Conservation (phyloP, 2,888 invertebrate genomes). For the Aleiodes alternator region DNA sequence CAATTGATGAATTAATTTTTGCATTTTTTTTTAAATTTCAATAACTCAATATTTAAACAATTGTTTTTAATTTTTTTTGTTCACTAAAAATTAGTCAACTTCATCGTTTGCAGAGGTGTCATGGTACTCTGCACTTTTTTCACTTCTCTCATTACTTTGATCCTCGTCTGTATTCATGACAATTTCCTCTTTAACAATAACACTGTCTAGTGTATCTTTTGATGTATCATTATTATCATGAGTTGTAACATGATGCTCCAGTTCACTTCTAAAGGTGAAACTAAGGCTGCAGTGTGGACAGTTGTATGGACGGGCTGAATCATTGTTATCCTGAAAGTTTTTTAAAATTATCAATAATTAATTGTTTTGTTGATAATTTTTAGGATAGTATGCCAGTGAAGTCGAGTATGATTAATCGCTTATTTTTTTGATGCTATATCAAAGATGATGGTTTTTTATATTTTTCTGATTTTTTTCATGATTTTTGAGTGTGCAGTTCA, state of each 20-base stretch:
- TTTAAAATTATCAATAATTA: conserved; percentile 74
- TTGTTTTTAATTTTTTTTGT: neutral
- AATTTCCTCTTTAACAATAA: conserved; percentile 66
- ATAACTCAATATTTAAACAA: conserved; percentile 15
- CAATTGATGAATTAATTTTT: conserved; percentile 3
- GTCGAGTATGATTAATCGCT: too few relatives aligned
- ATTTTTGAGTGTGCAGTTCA: too few relatives aligned
- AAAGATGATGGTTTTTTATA: too few relatives aligned
- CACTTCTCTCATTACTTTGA: conserved; percentile 49
- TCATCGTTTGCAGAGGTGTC: conserved; percentile 61
- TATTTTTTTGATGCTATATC: too few relatives aligned
- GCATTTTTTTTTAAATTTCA: neutral
- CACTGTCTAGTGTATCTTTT: conserved; percentile 45
- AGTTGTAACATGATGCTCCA: conserved; percentile 85
- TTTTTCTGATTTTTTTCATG: too few relatives aligned
- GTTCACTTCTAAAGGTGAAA: conserved; percentile 93
- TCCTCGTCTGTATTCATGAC: conserved; percentile 51
- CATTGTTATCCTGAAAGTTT: conserved; percentile 88
- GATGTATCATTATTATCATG: conserved; percentile 57
- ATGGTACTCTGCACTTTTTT: conserved; percentile 47
- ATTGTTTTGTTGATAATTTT: neutral
- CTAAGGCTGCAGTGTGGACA: conserved; percentile 89
- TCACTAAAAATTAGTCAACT: conserved; percentile 46
- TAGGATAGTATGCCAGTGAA: too few relatives aligned
- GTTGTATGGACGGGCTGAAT: conserved; percentile 88